Percentiles rank a stretch among this genome's conserved stretches.
phyloP scores from a whole-genome alignment of 2,797 vertebrate species.

The Oceanodroma leucorhoa region DNA sequence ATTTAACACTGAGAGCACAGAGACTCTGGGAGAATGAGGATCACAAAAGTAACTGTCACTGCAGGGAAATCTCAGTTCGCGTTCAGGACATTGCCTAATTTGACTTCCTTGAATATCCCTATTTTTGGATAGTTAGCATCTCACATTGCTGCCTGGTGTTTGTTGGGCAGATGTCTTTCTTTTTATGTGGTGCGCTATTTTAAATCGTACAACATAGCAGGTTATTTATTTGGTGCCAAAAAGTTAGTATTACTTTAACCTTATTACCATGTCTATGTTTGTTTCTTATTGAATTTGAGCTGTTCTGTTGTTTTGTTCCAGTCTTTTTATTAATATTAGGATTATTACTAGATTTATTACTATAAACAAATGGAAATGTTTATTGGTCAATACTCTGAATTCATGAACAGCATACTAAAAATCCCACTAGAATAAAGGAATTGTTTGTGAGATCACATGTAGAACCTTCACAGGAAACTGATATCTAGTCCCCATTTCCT shows the following conservation, averaged over 20 bases:
- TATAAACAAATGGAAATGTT: background rate
- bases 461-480: background rate
- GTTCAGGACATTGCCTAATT: background rate
- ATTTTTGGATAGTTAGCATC: background rate
- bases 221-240: background rate
- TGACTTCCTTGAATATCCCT: background rate
- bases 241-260: background rate
- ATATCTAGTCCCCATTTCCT: background rate
- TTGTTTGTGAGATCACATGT: background rate
- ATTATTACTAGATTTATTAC: background rate
- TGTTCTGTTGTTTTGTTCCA: background rate
- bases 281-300: background rate
- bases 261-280: background rate
- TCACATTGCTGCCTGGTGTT: conserved; percentile 4
- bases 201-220: background rate
- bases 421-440: background rate
- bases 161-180: background rate
- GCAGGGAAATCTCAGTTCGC: background rate
- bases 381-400: background rate
- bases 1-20: background rate
- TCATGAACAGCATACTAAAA: background rate
- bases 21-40: background rate
- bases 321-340: background rate
- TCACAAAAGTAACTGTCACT: background rate
- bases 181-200: background rate